phyloP scores from a whole-genome alignment of 2,888 invertebrate genomes.

The Dysmachus trigonus region DNA sequence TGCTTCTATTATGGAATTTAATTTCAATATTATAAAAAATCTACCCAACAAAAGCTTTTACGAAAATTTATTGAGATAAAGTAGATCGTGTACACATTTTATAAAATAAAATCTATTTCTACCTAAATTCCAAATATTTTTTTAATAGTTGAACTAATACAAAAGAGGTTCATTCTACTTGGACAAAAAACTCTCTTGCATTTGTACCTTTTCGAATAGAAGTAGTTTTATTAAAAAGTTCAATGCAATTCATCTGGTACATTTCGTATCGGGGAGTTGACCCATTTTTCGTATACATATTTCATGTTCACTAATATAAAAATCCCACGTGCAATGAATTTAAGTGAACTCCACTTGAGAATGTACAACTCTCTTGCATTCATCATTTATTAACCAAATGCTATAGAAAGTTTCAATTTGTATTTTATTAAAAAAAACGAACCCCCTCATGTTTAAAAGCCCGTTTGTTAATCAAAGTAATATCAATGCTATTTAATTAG shows the following conservation, averaged over 20 bases:
- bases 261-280: background rate
- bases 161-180: background rate
- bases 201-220: background rate
- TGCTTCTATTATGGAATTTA: no score
- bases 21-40: no score
- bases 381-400: background rate
- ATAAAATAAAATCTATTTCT: background rate
- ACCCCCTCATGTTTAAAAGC: background rate
- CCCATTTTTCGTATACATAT: background rate
- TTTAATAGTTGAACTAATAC: background rate
- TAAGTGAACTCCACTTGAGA: background rate
- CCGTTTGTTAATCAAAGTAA: background rate
- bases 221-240: background rate
- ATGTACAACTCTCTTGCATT: background rate
- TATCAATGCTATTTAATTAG: background rate
- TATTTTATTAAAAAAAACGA: background rate
- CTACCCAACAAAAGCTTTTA: background rate
- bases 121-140: background rate
- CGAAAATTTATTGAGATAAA: background rate
- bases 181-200: background rate
- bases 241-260: background rate
- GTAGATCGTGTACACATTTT: background rate
- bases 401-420: background rate
- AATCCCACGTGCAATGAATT: background rate
- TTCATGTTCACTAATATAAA: background rate